These are phyloP conservation scores for Chrysomallon squamiferum DNA, from an alignment of 1,140 invertebrate genomes.

Conservation along the genomic window DNA sequence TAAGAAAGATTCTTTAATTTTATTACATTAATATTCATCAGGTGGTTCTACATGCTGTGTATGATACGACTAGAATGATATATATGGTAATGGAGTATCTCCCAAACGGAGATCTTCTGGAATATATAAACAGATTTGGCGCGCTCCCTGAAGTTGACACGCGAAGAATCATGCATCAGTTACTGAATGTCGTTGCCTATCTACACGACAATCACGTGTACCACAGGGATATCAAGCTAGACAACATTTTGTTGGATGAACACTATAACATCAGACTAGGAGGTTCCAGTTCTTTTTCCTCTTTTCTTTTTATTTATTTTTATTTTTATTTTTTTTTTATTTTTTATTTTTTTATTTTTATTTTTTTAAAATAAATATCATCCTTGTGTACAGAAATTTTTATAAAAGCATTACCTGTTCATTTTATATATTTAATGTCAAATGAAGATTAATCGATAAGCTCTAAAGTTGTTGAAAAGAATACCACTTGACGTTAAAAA, in stretches of 20 bases:
- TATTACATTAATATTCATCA: too few species aligned
- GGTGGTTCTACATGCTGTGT: conserved; percentile 60
- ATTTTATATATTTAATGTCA: too few species aligned
- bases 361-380: too few species aligned
- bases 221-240: conserved; percentile 65
- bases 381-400: too few species aligned
- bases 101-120: conserved; percentile 82
- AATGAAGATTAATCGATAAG: too few species aligned
- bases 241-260: conserved; percentile 49
- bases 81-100: conserved; percentile 89
- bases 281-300: conserved; percentile 15
- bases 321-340: too few species aligned
- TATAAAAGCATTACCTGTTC: too few species aligned
- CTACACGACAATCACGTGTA: conserved; percentile 70
- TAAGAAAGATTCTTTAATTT: too few species aligned
- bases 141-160: conserved; percentile 33
- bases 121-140: conserved; percentile 69
- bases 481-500: too few species aligned
- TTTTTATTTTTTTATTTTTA: too few species aligned
- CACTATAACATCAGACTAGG: conserved; percentile 42
- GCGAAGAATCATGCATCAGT: conserved; percentile 72
- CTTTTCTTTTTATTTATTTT: too few species aligned
- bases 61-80: conserved; percentile 68
- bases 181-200: conserved; percentile 72
- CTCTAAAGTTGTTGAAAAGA: too few species aligned